Base-by-base conservation (phyloP, 2,113 vertebrate genomes). In the Rhynchomys soricoides region DNA sequence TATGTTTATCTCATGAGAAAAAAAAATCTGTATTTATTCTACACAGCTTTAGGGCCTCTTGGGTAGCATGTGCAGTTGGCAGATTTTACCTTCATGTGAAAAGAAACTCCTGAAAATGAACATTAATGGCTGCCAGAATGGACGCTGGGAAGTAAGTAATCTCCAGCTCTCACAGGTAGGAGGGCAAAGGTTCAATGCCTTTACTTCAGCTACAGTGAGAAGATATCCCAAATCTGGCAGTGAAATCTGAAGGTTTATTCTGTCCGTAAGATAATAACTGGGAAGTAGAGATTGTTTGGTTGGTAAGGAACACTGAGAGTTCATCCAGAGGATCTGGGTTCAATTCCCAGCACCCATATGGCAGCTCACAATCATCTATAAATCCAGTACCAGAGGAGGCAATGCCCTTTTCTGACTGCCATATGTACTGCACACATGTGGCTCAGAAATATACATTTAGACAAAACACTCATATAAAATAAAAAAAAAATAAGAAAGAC, bases 131-230 rank as follows among this genome's bases (percentile, higher is more conserved):
- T 19, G 37, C 7, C 15, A 31, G n/a, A 13, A n/a, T 7, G 10
- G 29, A 66, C 11, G 7, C 0, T 24, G 13, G 22, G 68, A 19
- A 12, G 1, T 5, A 4, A 0, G 0, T 17, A 34, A 40, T 64
- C 57, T 45, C 31, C 17, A 43, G 11, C 64, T 66, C 0, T 45
- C 15, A 6, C 15, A 59, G 1, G 5, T 43, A 31, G 19, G 40
- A 24, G 24, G 43, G 21, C 59, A n/a, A 55, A 55, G 50, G n/a
- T 37, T 21, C 1, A 0, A 10, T 34, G 71, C 24, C 48, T 19
- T 11, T 5, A 52, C 34, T 52, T 62, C 6, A 52, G 13, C 17
- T n/a, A 43, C 24, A 24, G 2, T 16, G 34, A 90, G 5, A 62
- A 21, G 0, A 81, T 48, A 22, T 9, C n/a, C 59, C 55, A 43